phyloP scores from a whole-genome alignment of 2,797 vertebrate genomes.

The Alcedo atthis region DNA sequence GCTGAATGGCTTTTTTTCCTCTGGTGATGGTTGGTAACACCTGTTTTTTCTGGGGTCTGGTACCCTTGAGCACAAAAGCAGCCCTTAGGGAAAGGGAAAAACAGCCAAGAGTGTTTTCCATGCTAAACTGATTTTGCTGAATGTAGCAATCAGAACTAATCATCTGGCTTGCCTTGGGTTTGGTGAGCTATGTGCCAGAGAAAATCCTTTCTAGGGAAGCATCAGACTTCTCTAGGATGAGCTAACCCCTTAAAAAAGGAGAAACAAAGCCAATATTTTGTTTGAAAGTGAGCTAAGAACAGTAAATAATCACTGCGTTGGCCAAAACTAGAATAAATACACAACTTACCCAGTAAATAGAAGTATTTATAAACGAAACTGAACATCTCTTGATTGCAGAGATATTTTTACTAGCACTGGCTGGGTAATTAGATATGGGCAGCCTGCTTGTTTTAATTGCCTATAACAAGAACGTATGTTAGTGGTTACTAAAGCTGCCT shows the following conservation, averaged over 20 bases:
- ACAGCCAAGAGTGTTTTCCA: background rate
- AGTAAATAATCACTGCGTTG: constrained; percentile 20
- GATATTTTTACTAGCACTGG: background rate
- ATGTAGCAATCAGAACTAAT: background rate
- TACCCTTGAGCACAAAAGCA: background rate
- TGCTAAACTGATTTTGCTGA: background rate
- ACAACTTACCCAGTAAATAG: constrained; percentile 8
- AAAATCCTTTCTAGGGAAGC: constrained; percentile 8
- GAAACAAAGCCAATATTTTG: constrained; percentile 27
- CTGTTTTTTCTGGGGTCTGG: background rate
- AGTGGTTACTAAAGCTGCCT: background rate
- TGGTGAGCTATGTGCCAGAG: background rate
- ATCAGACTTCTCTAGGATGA: background rate
- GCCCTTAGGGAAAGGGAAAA: background rate
- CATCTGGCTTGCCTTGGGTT: background rate
- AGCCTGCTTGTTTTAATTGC: constrained; percentile 34
- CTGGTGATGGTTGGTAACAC: background rate
- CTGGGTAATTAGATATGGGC: background rate
- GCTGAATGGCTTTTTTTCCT: background rate
- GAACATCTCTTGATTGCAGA: constrained; percentile 13
- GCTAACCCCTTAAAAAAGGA: background rate
- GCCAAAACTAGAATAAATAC: constrained; percentile 43
- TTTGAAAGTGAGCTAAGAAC: constrained; percentile 4
- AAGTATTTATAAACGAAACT: constrained; percentile 9
- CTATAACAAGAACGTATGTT: background rate